Evolutionary conservation across 2,888 invertebrate species (phyloP), one percentile per base, ranked within the genome.

Genomic region (Athalia rosae): DNA sequence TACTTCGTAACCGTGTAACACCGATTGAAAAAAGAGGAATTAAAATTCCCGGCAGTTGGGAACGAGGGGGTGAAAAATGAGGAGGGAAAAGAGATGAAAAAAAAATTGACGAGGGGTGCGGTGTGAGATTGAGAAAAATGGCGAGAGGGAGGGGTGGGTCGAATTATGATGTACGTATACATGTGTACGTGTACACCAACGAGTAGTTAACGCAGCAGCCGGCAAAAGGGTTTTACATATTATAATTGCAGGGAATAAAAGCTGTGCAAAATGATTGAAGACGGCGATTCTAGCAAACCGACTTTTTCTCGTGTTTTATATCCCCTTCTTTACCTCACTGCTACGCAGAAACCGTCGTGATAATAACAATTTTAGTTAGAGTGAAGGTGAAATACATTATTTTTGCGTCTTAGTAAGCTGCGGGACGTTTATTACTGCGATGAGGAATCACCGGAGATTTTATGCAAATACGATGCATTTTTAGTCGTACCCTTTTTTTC

Each of bases 341-440:
- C 58, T 56, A n/a, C 71, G 6, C 41, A 58, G 45, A 28, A 28
- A 28, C 28, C 28, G 43, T 15, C n/a, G 45, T 11, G 71, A 71
- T 71, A 71, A 71, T 67, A 67, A 67, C 41, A 71, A 71, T 58
- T 58, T 58, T 15, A 48, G 50, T 50, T 41, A 15, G 67, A 28
- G 2, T 28, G 28, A 28, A 28, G 28, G 6, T n/a, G n/a, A n/a
- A 11, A 53, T 53, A 53, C 7, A 53, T 53, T 71, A 71, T 50
- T 71, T 50, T 43, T 56, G 43, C 58, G 71, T 80, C 84, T 83
- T 82, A 84, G 79, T 81, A 79, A 47, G 79, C 79, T 80, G 76
- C 81, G 79, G 79, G 85, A 84, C 85, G 80, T 85, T 85, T 86
- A 86, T 85, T 83, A 82, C 85, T 76, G 77, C 82, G 82, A 82